Base-by-base conservation (phyloP, 1,140 invertebrate genomes). In the Pomacea maculata region DNA sequence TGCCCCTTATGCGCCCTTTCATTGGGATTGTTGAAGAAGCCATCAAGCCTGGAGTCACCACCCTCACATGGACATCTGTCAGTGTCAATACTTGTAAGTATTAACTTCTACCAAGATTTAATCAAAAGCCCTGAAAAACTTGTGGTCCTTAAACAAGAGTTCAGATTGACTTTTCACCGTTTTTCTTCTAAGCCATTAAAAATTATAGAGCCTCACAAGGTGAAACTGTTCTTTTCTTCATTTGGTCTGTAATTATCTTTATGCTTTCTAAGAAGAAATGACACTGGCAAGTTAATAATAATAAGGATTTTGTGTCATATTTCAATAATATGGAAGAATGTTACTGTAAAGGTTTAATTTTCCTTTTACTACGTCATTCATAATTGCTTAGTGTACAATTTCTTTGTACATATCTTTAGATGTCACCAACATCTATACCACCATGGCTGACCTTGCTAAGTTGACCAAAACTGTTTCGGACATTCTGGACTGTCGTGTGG, bases 401-500 rank as follows among this genome's bases (percentile, higher is more conserved):
- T 64, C 79, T 75, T 29, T 77, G 29, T 52, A 6, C 70, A 21
- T 80, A 17, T n/a, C 82, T 82, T 8, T 81, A 92, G 91, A 90
- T 78, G 85, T 91, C 17, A 80, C 82, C 34, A 88, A 85, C 63
- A 88, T 86, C 52, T 87, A 89, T 80, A 85, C 87, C 52, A 84
- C 84, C 63, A 86, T 92, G 81, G 65, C 63, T n/a, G 85, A 90
- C 5, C 85, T 92, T 68, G 87, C 89, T 79, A 87, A 88, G 65
- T 77, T 92, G 61, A 85, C 84, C n/a, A 91, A 91, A 83, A 86
- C 88, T 85, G 95, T 97, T 8, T 95, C 96, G 84, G 97, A 98
- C 89, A 95, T 98, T 70, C 96, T 97, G 87, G 94, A 94, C 12
- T 97, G 97, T 88, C 94, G 97, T 88, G 96, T 99, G 86, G 94